Evolutionary conservation across 2,797 vertebrate species (phyloP).

Genomic region (Enteromius trimaculatus): DNA sequence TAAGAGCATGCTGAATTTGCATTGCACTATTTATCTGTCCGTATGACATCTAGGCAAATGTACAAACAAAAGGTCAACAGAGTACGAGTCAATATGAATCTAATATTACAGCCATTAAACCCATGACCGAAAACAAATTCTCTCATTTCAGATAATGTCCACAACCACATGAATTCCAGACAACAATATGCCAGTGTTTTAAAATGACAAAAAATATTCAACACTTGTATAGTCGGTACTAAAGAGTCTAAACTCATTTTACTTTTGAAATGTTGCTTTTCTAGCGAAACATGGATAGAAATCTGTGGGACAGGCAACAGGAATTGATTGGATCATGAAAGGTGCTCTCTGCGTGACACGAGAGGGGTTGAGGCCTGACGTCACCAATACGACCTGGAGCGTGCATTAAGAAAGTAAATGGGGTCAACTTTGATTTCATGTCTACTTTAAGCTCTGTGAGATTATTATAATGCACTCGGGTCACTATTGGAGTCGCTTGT

Average conservation of each 20-base stretch:
- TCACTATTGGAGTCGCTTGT: not conserved
- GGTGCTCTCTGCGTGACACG: not conserved
- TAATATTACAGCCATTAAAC: slow-evolving; percentile 18
- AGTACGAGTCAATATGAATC: slow-evolving; percentile 15
- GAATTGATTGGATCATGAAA: slow-evolving; percentile 18
- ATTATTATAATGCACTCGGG: slow-evolving; percentile 11
- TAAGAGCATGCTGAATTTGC: slow-evolving; percentile 22
- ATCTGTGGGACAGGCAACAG: not conserved
- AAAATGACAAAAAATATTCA: not conserved
- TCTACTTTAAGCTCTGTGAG: slow-evolving; percentile 22
- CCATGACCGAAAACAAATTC: slow-evolving; percentile 4
- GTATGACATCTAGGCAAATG: slow-evolving; percentile 5
- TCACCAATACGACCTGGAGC: not conserved
- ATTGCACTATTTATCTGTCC: slow-evolving; percentile 11
- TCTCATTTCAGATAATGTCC: not conserved
- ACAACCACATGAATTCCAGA: slow-evolving; percentile 2
- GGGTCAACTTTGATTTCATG: slow-evolving; percentile 23
- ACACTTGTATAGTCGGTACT: not conserved
- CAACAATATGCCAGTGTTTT: not conserved
- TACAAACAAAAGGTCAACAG: slow-evolving; percentile 6
- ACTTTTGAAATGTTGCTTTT: not conserved
- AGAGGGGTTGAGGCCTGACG: not conserved
- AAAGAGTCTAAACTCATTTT: not conserved
- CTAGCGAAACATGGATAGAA: not conserved
- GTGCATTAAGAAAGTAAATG: not conserved